Base-by-base conservation (phyloP, 2,797 vertebrate species). In the Pteronotus mesoamericanus region DNA sequence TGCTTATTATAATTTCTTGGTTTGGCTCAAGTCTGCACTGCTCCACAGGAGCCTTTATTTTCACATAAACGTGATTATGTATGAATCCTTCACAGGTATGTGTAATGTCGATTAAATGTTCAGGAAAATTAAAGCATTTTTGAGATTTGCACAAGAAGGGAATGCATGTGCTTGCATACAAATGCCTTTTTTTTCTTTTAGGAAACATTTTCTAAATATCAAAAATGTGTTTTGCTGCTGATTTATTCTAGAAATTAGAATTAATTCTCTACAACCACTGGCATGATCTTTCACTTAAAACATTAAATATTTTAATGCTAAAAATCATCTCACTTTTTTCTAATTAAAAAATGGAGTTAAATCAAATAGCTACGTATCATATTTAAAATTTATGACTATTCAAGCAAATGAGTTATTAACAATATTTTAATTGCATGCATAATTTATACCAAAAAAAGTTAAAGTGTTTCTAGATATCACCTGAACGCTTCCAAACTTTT, bases 41-140 rank as follows among this genome's bases (percentile, higher is more conserved):
- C 69, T 93, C 89, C 48, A 89, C 32, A 96, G 57, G 51, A 90
- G 53, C 32, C 72, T 94, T 91, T 57, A 44, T 82, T 91, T 94
- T 96, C 79, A 91, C 19, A 74, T 57, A 95, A 93, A 93, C 0
- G 32, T 89, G 95, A 93, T 97, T 95, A 75, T 94, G 53, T 94
- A 86, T 44, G 87, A 96, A 61, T 85, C 44, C 57, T 95, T 85
- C 59, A 12, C 24, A 77, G 83, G 21, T 79, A 87, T 89, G 68
- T 95, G 89, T 91, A 94, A 96, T 96, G 86, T 96, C 96, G 94
- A 97, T 97, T 96, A 97, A 96, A 75, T 95, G 75, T 87, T 97
- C 42, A 42, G 75, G 24, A 84, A 97, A 97, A 97, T 97, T 95
- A 96, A 97, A 96, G 42, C 91, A 82, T 97, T 89, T 97, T 55